These are phyloP conservation scores for Pterocles burchelli DNA, from an alignment of 2,113 vertebrate species.

Conservation along the genomic window DNA sequence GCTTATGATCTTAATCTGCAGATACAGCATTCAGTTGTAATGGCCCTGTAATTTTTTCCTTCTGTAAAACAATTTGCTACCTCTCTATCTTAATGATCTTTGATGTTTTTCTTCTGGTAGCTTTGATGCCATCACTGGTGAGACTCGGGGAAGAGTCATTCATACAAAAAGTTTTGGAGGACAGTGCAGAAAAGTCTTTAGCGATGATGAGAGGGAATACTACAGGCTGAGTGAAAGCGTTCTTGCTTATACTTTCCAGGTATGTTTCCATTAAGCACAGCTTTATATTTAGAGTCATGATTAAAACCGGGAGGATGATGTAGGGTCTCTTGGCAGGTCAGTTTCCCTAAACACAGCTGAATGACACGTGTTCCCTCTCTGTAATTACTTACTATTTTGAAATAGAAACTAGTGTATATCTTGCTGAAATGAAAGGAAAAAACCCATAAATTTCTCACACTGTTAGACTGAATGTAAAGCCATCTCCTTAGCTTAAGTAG, in stretches of 20 bases:
- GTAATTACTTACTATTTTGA: background rate
- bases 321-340: background rate
- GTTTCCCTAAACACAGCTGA: background rate
- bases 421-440: background rate
- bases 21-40: background rate
- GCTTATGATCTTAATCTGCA: background rate
- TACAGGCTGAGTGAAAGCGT: constrained; percentile 87
- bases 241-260: constrained; percentile 91
- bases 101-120: constrained; percentile 52
- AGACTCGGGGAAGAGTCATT: constrained; percentile 81
- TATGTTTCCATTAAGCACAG: constrained; percentile 50
- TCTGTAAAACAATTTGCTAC: background rate
- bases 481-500: background rate
- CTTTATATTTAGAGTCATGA: background rate
- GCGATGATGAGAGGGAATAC: constrained; percentile 73
- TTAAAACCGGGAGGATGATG: background rate
- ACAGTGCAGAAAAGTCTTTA: constrained; percentile 90
- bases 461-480: background rate
- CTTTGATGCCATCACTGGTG: constrained; percentile 78
- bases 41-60: background rate
- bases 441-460: background rate
- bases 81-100: background rate
- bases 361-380: background rate
- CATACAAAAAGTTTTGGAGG: constrained; percentile 90
- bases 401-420: background rate